These are phyloP conservation scores for Chrysina gloriosa DNA, from an alignment of 2,888 invertebrate genomes.

Conservation along the genomic window DNA sequence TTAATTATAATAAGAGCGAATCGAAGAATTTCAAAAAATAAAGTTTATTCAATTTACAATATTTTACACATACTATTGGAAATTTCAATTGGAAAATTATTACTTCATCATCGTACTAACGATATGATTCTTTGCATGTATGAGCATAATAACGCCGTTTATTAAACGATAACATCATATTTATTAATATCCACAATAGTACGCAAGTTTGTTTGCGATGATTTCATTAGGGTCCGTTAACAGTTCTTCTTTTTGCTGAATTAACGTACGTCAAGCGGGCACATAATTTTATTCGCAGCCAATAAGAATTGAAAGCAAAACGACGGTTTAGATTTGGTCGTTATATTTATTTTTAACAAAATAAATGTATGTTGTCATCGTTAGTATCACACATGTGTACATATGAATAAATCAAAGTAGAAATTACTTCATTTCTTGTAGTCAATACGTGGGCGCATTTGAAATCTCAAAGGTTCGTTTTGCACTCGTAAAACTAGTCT, in stretches of 20 bases:
- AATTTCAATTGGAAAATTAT: background rate
- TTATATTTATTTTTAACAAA: background rate
- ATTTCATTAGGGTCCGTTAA: constrained; percentile 27
- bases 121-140: background rate
- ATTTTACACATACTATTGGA: background rate
- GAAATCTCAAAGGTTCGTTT: background rate
- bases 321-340: background rate
- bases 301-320: constrained; percentile 10
- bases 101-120: background rate
- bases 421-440: too few species aligned
- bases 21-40: too few species aligned
- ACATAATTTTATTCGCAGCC: background rate
- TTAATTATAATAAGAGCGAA: too few species aligned
- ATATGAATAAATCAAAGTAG: too few species aligned
- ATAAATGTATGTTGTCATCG: background rate
- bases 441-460: background rate
- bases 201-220: constrained; percentile 23
- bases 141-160: background rate
- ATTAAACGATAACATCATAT: constrained; percentile 27
- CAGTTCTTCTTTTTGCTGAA: constrained; percentile 1
- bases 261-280: background rate
- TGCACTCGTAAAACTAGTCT: background rate
- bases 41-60: background rate
- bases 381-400: too few species aligned
- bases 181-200: constrained; percentile 26